Evolutionary conservation across 2,797 vertebrate species (phyloP).

Genomic region (Eulemur coronatus): DNA sequence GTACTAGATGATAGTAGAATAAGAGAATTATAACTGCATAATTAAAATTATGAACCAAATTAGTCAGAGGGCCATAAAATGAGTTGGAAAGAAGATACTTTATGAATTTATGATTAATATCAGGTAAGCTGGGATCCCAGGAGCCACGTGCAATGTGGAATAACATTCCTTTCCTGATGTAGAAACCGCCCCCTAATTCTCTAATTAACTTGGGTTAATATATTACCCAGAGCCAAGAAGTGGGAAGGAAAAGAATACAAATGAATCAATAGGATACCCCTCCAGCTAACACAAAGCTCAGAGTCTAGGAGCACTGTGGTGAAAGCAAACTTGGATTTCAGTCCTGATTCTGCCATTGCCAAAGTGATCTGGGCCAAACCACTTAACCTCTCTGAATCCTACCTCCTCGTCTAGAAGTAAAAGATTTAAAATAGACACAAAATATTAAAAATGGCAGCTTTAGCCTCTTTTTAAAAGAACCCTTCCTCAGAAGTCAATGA

Average conservation of each 20-base stretch:
- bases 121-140: not conserved
- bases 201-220: not conserved
- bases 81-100: not conserved
- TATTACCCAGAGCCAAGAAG: not conserved
- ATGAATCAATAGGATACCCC: not conserved
- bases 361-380: not conserved
- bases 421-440: not conserved
- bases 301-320: not conserved
- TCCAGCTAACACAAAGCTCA: not conserved
- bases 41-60: slow-evolving; percentile 20
- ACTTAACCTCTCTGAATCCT: not conserved
- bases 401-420: not conserved
- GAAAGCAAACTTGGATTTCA: not conserved
- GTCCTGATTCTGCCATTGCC: not conserved
- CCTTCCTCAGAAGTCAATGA: not conserved
- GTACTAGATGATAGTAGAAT: not conserved
- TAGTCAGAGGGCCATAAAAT: slow-evolving; percentile 1
- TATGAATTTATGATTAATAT: not conserved
- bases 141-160: not conserved
- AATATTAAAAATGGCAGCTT: not conserved
- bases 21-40: not conserved
- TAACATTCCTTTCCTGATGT: not conserved
- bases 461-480: not conserved
- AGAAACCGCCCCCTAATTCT: not conserved
- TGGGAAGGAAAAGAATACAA: slow-evolving; percentile 2